phyloP scores from a whole-genome alignment of 1,140 invertebrate genomes.

The Choristoneura fumiferana region DNA sequence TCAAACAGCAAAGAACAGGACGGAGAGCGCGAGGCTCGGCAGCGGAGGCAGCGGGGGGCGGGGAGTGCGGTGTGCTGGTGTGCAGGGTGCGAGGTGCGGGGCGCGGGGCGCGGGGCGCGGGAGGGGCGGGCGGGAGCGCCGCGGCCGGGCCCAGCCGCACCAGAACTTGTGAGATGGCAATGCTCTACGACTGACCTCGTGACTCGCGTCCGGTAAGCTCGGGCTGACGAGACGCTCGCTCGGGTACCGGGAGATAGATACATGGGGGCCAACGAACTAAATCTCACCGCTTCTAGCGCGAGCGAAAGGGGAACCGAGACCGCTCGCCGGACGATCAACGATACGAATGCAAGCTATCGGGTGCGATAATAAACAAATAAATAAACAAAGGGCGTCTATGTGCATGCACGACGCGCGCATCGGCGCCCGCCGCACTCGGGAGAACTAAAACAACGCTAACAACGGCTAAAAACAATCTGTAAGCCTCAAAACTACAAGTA shows the following conservation, averaged over 20 bases:
- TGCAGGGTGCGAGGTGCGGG: constrained; percentile 23
- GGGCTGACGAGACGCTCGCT: constrained; percentile 52
- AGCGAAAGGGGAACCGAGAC: constrained; percentile 53
- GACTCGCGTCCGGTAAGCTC: constrained; percentile 52
- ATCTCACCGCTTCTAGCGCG: constrained; percentile 50
- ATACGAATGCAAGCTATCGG: constrained; percentile 73
- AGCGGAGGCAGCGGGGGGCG: constrained; percentile 21
- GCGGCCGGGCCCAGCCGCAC: constrained; percentile 43
- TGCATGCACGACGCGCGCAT: constrained; percentile 72
- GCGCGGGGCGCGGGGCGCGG: too few species aligned
- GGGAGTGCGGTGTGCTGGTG: constrained; percentile 23
- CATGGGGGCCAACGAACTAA: constrained; percentile 50
- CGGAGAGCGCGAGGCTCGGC: constrained; percentile 18
- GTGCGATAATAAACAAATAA: constrained; percentile 73
- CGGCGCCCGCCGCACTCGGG: constrained; percentile 74
- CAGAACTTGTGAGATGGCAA: constrained; percentile 76
- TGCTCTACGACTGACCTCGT: constrained; percentile 74
- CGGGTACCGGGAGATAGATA: constrained; percentile 51
- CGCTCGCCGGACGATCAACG: constrained; percentile 72
- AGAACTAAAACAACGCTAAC: constrained; percentile 79
- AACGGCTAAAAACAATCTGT: constrained; percentile 78
- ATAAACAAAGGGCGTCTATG: constrained; percentile 73
- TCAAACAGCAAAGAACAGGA: constrained; percentile 7
- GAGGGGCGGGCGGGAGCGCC: constrained; percentile 23
- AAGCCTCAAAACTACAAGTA: constrained; percentile 81